These are phyloP conservation scores for Scartelaos histophorus DNA, from an alignment of 2,113 vertebrate genomes.

Conservation along the genomic window DNA sequence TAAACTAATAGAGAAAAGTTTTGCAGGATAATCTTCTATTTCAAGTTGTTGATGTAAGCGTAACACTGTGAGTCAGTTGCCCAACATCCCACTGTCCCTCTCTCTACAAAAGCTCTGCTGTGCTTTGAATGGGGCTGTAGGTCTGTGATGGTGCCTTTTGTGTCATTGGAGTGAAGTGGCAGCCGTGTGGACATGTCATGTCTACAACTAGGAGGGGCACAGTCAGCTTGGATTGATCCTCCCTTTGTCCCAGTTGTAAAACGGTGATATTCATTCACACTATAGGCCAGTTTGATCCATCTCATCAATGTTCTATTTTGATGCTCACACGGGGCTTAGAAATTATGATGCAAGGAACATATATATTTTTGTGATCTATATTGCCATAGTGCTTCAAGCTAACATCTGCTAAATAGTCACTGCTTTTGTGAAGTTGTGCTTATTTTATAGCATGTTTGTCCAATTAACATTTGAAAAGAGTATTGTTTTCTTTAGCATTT, in stretches of 20 bases:
- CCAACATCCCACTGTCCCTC: slow-evolving; percentile 27
- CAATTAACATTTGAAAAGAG: background rate
- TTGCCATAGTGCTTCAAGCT: background rate
- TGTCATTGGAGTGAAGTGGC: slow-evolving; percentile 69
- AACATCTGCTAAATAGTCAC: background rate
- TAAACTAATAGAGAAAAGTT: slow-evolving; percentile 33
- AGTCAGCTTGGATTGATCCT: slow-evolving; percentile 51
- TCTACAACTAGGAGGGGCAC: slow-evolving; percentile 45
- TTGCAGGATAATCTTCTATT: slow-evolving; percentile 10
- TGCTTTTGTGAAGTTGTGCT: background rate
- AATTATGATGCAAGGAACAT: slow-evolving; percentile 26
- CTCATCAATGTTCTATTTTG: too few species aligned
- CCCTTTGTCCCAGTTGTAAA: slow-evolving; percentile 68
- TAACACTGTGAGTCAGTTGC: slow-evolving; percentile 28
- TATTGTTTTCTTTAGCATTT: background rate
- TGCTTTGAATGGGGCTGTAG: slow-evolving; percentile 67
- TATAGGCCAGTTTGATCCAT: slow-evolving; percentile 63
- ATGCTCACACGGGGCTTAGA: slow-evolving; percentile 63
- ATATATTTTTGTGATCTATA: background rate
- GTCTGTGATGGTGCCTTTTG: slow-evolving; percentile 60
- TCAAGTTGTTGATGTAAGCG: background rate
- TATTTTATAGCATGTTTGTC: background rate
- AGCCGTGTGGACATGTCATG: slow-evolving; percentile 66
- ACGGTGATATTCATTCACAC: slow-evolving; percentile 72
- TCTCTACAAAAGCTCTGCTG: slow-evolving; percentile 53